A percentile compares a stretch with the other conserved stretches of the same genome.
Evolutionary conservation across 1,140 invertebrate species (phyloP).

Genomic region (Apis laboriosa): DNA sequence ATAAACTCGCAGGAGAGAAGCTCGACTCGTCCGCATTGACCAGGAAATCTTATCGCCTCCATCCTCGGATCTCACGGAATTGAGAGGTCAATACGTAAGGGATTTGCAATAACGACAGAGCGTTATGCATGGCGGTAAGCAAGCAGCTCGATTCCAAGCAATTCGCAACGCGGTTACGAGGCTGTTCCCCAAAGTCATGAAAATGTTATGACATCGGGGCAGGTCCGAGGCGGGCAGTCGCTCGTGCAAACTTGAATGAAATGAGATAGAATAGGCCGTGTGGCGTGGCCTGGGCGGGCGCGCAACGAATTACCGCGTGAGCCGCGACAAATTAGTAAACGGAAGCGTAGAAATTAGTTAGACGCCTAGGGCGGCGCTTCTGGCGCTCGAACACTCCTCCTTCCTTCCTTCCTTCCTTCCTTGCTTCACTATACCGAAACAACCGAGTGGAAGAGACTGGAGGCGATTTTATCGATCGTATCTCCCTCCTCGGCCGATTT

Average conservation of each 20-base stretch:
- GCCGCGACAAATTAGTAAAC: slow-evolving; percentile 60
- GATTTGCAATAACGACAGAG: slow-evolving; percentile 35
- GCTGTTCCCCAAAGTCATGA: slow-evolving; percentile 65
- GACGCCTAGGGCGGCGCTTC: neutral
- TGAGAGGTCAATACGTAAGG: slow-evolving; percentile 72
- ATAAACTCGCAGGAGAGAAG: no score
- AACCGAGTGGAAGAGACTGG: neutral
- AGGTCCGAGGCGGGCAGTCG: slow-evolving; percentile 63
- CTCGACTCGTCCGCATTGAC: no score
- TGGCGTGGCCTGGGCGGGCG: neutral
- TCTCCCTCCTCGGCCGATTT: slow-evolving; percentile 9
- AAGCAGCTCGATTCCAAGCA: slow-evolving; percentile 9
- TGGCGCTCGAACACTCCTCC: slow-evolving; percentile 8
- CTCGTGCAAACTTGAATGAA: slow-evolving; percentile 66
- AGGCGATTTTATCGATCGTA: slow-evolving; percentile 45
- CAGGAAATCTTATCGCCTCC: no score
- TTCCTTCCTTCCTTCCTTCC: slow-evolving; percentile 16
- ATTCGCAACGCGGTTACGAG: slow-evolving; percentile 56
- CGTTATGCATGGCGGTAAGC: slow-evolving; percentile 52
- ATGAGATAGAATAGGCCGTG: slow-evolving; percentile 46
- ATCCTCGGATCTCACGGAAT: slow-evolving; percentile 7
- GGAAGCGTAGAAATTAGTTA: slow-evolving; percentile 54
- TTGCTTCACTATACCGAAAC: neutral
- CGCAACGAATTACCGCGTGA: slow-evolving; percentile 43
- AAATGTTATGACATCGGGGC: slow-evolving; percentile 65